Percentiles rank a stretch among this genome's conserved stretches.
Evolutionary conservation across 2,113 vertebrate genomes (phyloP).

Genomic region (Arizona elegans): DNA sequence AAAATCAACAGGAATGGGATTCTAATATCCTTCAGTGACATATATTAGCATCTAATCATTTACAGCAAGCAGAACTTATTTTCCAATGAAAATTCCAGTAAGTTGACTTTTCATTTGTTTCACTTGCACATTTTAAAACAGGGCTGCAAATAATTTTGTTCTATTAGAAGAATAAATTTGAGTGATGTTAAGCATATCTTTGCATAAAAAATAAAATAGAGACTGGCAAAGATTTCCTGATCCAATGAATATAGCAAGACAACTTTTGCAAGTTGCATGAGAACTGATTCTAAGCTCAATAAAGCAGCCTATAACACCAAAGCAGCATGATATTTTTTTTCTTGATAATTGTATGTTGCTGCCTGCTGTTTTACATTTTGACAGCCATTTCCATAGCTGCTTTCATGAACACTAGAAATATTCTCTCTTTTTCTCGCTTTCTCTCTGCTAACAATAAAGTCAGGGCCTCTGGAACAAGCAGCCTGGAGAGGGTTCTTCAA

Average conservation of each 20-base stretch:
- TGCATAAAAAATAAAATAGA: neutral
- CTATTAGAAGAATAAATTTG: neutral
- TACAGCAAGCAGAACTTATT: neutral
- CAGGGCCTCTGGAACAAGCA: constrained; percentile 71
- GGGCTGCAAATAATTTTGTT: neutral
- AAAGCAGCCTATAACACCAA: constrained; percentile 73
- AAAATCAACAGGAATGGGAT: neutral
- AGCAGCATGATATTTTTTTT: constrained; percentile 75
- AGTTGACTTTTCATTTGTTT: neutral
- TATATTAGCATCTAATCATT: neutral
- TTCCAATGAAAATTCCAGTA: neutral
- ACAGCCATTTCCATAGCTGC: constrained; percentile 81
- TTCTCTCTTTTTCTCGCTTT: constrained; percentile 72
- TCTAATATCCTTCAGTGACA: neutral
- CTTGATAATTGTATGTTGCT: constrained; percentile 83
- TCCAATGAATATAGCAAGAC: constrained; percentile 60
- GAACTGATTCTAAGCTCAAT: constrained; percentile 73
- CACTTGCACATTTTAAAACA: neutral
- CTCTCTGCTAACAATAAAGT: constrained; percentile 75
- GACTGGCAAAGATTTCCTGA: neutral
- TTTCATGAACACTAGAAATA: constrained; percentile 79
- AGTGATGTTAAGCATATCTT: neutral
- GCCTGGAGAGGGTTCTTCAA: constrained; percentile 76
- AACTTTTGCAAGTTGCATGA: constrained; percentile 67
- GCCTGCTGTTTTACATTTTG: constrained; percentile 78